Percentiles rank a stretch among this genome's conserved stretches.
These are phyloP conservation scores for Trematocara variabile DNA, from an alignment of 2,113 vertebrate species.

Conservation along the genomic window DNA sequence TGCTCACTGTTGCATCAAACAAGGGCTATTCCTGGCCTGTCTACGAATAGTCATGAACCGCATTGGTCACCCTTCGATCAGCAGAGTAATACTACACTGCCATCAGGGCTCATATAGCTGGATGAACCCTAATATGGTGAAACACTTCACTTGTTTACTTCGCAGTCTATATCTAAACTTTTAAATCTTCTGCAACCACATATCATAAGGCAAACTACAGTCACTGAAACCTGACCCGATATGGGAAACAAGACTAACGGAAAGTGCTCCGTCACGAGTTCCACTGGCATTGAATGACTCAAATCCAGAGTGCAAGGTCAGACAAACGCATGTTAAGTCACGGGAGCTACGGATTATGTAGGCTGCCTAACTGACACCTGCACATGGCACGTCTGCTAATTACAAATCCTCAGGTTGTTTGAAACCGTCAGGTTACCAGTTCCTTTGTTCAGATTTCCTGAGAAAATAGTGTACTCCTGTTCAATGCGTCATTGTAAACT, in stretches of 20 bases:
- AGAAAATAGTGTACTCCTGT: neutral
- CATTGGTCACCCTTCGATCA: constrained; percentile 16
- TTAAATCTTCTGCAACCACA: neutral
- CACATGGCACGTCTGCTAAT: neutral
- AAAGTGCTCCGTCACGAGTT: constrained; percentile 45
- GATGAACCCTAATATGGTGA: neutral
- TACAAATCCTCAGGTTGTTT: neutral
- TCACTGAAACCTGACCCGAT: constrained; percentile 39
- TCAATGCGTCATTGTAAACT: neutral
- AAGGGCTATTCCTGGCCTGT: constrained; percentile 63
- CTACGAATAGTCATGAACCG: constrained; percentile 22
- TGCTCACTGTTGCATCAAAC: neutral
- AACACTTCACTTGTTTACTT: constrained; percentile 48
- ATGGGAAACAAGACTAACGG: neutral
- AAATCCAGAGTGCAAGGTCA: neutral
- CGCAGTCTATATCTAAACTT: neutral
- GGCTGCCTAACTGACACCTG: neutral
- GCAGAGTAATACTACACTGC: constrained; percentile 47
- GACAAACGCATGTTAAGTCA: neutral
- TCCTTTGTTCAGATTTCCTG: neutral
- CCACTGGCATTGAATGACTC: constrained; percentile 29
- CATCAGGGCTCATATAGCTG: constrained; percentile 13
- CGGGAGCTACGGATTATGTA: neutral
- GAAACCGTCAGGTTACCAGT: neutral
- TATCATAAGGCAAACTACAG: neutral